These are phyloP conservation scores for Laothoe populi DNA, from an alignment of 2,888 invertebrate genomes.

Conservation along the genomic window DNA sequence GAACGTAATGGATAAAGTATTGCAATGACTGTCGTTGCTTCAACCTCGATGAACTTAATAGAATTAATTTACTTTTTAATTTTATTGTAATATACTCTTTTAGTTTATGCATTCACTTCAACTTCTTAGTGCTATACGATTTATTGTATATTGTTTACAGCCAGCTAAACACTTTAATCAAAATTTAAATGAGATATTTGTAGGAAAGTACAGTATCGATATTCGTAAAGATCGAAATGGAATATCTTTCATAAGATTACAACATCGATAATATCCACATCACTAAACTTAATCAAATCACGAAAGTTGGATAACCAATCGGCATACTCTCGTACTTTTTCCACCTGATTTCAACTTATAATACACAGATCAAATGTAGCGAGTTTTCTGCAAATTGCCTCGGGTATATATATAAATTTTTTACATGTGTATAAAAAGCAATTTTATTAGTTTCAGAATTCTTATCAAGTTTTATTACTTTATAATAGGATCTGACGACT, in stretches of 20 bases:
- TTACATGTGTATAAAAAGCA: too few relatives aligned
- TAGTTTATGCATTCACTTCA: not conserved
- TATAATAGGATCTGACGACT: too few relatives aligned
- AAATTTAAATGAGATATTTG: not conserved
- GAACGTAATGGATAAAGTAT: not conserved
- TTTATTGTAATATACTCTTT: not conserved
- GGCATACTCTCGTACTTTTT: not conserved
- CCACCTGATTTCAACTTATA: slow-evolving; percentile 14
- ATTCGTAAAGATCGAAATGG: not conserved
- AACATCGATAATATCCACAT: not conserved
- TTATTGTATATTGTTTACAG: not conserved
- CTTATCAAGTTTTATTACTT: too few relatives aligned
- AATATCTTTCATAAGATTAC: not conserved
- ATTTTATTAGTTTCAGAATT: too few relatives aligned
- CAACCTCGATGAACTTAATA: not conserved
- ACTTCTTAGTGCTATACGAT: not conserved
- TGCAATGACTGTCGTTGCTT: not conserved
- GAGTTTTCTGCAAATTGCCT: too few relatives aligned
- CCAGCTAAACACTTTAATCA: not conserved
- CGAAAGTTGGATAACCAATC: slow-evolving; percentile 14
- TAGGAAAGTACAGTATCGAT: not conserved
- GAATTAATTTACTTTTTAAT: too few relatives aligned
- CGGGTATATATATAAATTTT: too few relatives aligned
- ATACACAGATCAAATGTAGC: not conserved
- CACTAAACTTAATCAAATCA: not conserved